phyloP scores from a whole-genome alignment of 2,113 vertebrate genomes.

The Psilopsiagon aurifrons region DNA sequence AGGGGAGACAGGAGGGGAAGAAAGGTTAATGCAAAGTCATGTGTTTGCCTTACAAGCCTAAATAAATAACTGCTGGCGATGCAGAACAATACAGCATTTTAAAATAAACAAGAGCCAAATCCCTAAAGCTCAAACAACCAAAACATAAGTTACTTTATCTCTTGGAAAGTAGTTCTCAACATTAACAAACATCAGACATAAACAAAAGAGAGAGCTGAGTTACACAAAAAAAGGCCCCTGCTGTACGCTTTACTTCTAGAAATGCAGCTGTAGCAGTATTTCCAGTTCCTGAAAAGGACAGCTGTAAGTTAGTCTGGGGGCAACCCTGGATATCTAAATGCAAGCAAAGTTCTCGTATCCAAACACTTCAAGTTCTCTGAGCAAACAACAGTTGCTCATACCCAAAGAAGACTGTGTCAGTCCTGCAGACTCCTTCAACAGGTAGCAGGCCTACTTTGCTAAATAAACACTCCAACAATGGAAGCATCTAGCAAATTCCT shows the following conservation, averaged over 20 bases:
- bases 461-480: not conserved
- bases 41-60: not conserved
- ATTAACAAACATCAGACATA: not conserved
- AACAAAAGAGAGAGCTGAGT: not conserved
- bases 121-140: not conserved
- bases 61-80: not conserved
- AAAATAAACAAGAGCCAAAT: not conserved
- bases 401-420: not conserved
- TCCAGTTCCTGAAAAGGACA: not conserved
- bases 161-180: not conserved
- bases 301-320: not conserved
- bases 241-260: not conserved
- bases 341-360: not conserved
- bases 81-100: not conserved
- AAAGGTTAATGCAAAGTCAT: conserved; percentile 14
- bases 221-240: not conserved
- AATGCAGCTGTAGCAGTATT: not conserved
- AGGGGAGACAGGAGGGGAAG: not conserved
- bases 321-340: accelerated
- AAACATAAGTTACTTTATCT: not conserved
- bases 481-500: not conserved
- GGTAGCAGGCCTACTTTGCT: not conserved
- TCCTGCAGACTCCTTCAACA: not conserved
- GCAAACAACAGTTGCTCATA: not conserved
- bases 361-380: not conserved